A percentile compares a stretch with the other conserved stretches of the same genome.
Evolutionary conservation across 2,888 invertebrate genomes (phyloP).

Genomic region (Pachymerium ferrugineum): DNA sequence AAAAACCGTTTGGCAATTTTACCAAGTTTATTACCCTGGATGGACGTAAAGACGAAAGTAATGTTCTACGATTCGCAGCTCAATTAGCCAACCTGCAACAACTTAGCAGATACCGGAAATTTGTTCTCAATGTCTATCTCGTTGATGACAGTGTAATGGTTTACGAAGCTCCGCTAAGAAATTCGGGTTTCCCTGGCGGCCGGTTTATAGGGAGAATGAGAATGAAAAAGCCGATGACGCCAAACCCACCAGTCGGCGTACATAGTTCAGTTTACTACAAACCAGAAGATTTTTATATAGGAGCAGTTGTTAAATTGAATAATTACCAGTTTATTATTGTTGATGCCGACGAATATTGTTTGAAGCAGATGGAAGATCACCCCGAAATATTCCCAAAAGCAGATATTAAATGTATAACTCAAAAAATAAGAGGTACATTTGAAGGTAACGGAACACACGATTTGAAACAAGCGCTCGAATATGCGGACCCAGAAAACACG

Average conservation of each 20-base stretch:
- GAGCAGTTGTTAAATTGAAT: constrained; percentile 69
- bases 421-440: background rate
- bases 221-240: constrained; percentile 66
- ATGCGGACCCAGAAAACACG: background rate
- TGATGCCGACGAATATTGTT: constrained; percentile 78
- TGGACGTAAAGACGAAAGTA: constrained; percentile 66
- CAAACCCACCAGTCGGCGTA: constrained; percentile 57
- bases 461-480: background rate
- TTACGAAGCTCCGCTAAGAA: constrained; percentile 67
- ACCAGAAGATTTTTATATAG: constrained; percentile 76
- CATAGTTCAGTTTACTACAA: constrained; percentile 69
- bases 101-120: constrained; percentile 56
- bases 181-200: constrained; percentile 61
- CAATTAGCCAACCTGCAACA: constrained; percentile 64
- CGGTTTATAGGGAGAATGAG: constrained; percentile 54
- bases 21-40: constrained; percentile 75
- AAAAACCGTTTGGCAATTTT: constrained; percentile 69
- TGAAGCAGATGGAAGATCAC: constrained; percentile 79
- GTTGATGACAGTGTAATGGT: constrained; percentile 79
- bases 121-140: constrained; percentile 73
- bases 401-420: background rate
- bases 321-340: constrained; percentile 70
- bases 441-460: background rate
- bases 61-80: constrained; percentile 71
- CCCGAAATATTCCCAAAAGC: constrained; percentile 45